These are phyloP conservation scores for Gila robusta DNA, from an alignment of 2,797 vertebrate species.

Conservation along the genomic window DNA sequence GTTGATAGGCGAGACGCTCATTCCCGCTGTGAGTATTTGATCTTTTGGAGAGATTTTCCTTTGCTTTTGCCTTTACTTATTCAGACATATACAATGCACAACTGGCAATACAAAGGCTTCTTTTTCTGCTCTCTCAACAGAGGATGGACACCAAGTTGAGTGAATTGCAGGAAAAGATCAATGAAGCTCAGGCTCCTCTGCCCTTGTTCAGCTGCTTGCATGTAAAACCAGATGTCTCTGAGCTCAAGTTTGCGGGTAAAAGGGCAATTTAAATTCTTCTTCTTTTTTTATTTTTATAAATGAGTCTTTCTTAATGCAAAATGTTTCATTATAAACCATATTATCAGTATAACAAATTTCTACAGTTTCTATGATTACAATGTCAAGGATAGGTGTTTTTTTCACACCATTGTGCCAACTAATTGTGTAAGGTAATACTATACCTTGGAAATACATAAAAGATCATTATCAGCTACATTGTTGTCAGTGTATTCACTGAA, in stretches of 20 bases:
- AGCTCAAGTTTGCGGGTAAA: constrained; percentile 98
- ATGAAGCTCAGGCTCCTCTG: constrained; percentile 86
- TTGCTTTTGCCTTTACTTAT: background rate
- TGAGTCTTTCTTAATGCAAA: background rate
- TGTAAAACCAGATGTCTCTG: constrained; percentile 97
- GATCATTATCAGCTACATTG: constrained; percentile 12
- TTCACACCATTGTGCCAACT: background rate
- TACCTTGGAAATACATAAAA: constrained; percentile 4
- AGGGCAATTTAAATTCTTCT: background rate
- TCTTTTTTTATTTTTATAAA: background rate
- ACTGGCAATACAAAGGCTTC: background rate
- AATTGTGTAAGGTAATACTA: background rate
- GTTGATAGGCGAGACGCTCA: constrained; percentile 97
- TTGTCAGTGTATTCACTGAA: background rate
- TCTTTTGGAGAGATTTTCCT: background rate
- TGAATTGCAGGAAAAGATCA: constrained; percentile 87
- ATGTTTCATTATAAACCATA: background rate
- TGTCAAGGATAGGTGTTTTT: background rate
- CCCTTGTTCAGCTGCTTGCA: constrained; percentile 98
- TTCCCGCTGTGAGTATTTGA: constrained; percentile 85
- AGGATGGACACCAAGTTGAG: constrained; percentile 93
- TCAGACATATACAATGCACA: background rate
- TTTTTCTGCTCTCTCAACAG: constrained; percentile 70
- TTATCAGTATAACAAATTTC: background rate
- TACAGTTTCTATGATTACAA: background rate